Conservation (phyloP, 2,113 vertebrate genomes). For the Calidris pygmaea region DNA sequence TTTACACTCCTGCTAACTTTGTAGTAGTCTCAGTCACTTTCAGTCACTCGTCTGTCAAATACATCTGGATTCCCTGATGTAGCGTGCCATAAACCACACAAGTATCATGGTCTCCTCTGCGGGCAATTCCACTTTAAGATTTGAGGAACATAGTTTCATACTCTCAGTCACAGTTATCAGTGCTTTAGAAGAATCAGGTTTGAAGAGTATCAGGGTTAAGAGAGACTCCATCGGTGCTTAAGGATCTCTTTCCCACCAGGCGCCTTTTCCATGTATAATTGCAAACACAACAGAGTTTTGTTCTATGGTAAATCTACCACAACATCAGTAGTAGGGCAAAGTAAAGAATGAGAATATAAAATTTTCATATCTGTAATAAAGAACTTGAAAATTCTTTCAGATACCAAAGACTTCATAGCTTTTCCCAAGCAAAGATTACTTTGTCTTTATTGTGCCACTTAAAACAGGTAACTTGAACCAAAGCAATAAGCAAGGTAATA, state of each 20-base stretch:
- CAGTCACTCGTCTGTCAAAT: background rate
- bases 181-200: background rate
- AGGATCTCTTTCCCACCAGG: background rate
- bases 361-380: background rate
- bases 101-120: background rate
- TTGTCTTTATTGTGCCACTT: background rate
- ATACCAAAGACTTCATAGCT: background rate
- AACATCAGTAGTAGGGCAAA: background rate
- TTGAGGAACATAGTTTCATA: background rate
- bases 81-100: background rate
- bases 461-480: background rate
- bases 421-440: background rate
- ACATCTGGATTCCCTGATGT: background rate
- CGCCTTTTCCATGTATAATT: background rate
- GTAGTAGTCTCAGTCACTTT: background rate
- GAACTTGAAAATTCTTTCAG: background rate
- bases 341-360: background rate
- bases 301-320: background rate
- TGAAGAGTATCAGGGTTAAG: background rate
- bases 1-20: background rate
- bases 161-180: background rate
- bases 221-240: background rate
- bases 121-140: background rate
- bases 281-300: background rate
- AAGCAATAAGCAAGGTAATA: background rate